Evolutionary conservation across 2,113 vertebrate genomes (phyloP).

Genomic region (Balaeniceps rex): DNA sequence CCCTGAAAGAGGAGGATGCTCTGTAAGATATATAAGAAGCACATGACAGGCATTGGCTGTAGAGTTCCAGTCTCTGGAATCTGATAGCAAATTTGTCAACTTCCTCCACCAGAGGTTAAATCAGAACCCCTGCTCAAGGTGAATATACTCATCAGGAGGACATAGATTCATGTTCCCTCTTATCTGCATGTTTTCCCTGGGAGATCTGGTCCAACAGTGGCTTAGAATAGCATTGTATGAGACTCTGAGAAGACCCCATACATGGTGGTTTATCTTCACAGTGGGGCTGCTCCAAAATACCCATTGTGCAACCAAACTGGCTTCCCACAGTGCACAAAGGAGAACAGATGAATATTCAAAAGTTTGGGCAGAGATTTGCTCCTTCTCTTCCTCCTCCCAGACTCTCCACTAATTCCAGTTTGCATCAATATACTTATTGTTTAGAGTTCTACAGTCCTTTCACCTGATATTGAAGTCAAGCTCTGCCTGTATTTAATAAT

Average conservation of each 20-base stretch:
- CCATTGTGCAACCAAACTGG: not conserved
- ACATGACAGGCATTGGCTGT: not conserved
- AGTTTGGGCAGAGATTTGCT: not conserved
- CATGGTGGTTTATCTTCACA: not conserved
- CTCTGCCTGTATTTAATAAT: not conserved
- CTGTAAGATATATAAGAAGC: not conserved
- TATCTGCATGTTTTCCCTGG: not conserved
- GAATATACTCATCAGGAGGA: not conserved
- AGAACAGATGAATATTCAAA: not conserved
- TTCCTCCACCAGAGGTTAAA: not conserved
- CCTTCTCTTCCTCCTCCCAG: not conserved
- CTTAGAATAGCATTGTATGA: not conserved
- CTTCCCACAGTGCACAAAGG: not conserved
- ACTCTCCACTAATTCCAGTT: not conserved
- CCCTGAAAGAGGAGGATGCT: not conserved
- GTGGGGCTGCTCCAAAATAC: not conserved
- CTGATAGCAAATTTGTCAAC: not conserved
- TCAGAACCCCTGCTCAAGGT: not conserved
- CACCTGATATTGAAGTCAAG: not conserved
- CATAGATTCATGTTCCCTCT: not conserved
- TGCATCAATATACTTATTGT: not conserved
- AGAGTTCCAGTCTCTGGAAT: not conserved
- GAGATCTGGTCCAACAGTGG: not conserved
- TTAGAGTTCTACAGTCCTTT: not conserved
- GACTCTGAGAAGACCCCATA: not conserved